A percentile compares a stretch with the other conserved stretches of the same genome.
Evolutionary conservation across 2,113 vertebrate genomes (phyloP).

Genomic region (Aptenodytes forsteri): DNA sequence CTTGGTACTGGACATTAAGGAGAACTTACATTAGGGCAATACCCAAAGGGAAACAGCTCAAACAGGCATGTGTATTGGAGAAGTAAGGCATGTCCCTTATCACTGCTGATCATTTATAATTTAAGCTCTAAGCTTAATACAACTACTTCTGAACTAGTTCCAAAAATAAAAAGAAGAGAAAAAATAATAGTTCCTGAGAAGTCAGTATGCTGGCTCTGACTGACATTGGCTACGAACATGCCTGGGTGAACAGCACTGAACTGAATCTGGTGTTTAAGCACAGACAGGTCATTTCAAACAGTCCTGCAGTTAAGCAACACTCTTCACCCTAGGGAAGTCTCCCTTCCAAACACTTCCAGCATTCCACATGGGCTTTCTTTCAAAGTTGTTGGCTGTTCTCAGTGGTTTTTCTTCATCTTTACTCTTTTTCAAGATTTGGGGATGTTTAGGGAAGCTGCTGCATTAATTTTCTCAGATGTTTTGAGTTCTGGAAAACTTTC

Average conservation of each 20-base stretch:
- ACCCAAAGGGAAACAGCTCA: neutral
- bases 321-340: neutral
- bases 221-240: neutral
- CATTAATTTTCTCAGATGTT: neutral
- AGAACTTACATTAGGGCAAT: neutral
- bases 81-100: neutral
- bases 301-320: neutral
- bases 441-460: neutral
- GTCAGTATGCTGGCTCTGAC: neutral
- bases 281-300: neutral
- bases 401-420: neutral
- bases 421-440: neutral
- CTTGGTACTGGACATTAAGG: neutral
- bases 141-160: neutral
- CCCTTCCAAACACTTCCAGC: neutral
- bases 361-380: neutral
- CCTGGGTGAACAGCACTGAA: neutral
- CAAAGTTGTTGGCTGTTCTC: neutral
- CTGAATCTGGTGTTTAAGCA: neutral
- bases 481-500: neutral
- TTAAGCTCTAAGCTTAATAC: neutral
- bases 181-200: neutral
- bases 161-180: neutral
- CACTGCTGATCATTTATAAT: neutral
- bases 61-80: neutral